Evolutionary conservation across 2,888 invertebrate species (phyloP).

Genomic region (Ceramica pisi): DNA sequence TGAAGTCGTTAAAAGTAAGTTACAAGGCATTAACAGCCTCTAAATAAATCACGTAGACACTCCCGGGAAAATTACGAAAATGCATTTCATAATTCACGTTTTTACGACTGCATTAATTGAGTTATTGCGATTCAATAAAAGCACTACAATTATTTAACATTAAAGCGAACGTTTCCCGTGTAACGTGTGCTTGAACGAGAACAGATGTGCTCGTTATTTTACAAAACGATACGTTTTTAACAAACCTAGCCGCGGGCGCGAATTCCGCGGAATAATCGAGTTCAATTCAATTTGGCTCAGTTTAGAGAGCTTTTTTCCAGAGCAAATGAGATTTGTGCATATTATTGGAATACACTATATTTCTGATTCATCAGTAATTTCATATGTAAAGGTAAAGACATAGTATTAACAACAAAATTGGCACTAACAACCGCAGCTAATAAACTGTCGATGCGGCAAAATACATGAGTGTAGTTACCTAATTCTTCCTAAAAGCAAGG

Average conservation of each 20-base stretch:
- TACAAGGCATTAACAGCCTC: constrained; percentile 11
- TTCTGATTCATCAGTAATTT: neutral
- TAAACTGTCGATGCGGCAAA: constrained; percentile 44
- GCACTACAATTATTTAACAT: constrained; percentile 71
- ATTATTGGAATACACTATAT: neutral
- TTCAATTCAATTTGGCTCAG: constrained; percentile 62
- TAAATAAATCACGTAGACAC: constrained; percentile 13
- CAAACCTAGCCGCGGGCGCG: constrained; percentile 65
- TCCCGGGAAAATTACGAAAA: constrained; percentile 44
- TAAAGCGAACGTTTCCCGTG: constrained; percentile 69
- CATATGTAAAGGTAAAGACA: neutral
- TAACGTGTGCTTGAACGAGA: constrained; percentile 67
- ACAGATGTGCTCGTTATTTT: constrained; percentile 74
- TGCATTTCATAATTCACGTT: constrained; percentile 51
- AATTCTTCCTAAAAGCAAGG: constrained; percentile 59
- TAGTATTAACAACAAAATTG: constrained; percentile 42
- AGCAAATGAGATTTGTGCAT: constrained; percentile 40
- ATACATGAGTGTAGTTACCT: constrained; percentile 54
- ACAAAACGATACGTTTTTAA: constrained; percentile 75
- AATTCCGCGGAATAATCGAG: constrained; percentile 68
- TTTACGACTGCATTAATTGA: constrained; percentile 69
- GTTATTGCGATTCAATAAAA: constrained; percentile 74
- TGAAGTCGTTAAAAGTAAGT: constrained; percentile 28
- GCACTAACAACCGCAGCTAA: constrained; percentile 39
- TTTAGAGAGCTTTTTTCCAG: constrained; percentile 50